A percentile compares a stretch with the other conserved stretches of the same genome.
Conservation (phyloP, 2,888 invertebrate species). For the Pseudoips prasinana region DNA sequence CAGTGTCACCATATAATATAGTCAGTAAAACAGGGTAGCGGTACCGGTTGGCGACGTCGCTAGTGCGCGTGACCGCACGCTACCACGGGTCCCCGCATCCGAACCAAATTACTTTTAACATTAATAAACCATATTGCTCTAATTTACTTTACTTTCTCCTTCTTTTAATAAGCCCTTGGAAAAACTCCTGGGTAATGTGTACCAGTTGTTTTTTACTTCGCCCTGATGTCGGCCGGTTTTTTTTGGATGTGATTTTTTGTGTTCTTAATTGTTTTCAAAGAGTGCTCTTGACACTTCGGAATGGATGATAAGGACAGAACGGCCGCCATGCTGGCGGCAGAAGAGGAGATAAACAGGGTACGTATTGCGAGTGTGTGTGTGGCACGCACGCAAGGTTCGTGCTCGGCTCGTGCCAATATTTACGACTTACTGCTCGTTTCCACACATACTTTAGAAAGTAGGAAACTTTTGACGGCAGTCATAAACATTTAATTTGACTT, state of each 20-base stretch:
- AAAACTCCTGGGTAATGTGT: slow-evolving; percentile 64
- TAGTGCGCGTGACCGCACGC: slow-evolving; percentile 60
- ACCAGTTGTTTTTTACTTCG: slow-evolving; percentile 78
- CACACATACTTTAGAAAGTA: slow-evolving; percentile 26
- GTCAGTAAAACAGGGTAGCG: slow-evolving; percentile 24
- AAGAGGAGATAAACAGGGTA: slow-evolving; percentile 71
- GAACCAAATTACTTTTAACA: slow-evolving; percentile 75
- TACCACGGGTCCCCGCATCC: slow-evolving; percentile 51
- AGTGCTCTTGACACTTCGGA: slow-evolving; percentile 42
- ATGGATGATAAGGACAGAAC: slow-evolving; percentile 47
- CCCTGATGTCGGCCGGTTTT: slow-evolving; percentile 67
- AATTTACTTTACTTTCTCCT: slow-evolving; percentile 77
- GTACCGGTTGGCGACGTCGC: slow-evolving; percentile 48
- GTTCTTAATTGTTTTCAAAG: slow-evolving; percentile 30
- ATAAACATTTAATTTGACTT: slow-evolving; percentile 20
- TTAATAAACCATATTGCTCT: slow-evolving; percentile 79
- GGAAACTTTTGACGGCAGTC: slow-evolving; percentile 18
- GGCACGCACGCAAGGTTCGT: slow-evolving; percentile 31
- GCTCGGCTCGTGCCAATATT: slow-evolving; percentile 16
- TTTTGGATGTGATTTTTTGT: slow-evolving; percentile 42
- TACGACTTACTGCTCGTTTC: slow-evolving; percentile 16
- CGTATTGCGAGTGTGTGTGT: slow-evolving; percentile 20
- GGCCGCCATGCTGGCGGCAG: slow-evolving; percentile 61
- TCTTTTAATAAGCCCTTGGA: slow-evolving; percentile 77
- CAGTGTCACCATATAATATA: slow-evolving; percentile 20